Percentiles rank a stretch among this genome's conserved stretches.
These are phyloP conservation scores for Gryllus longicercus DNA, from an alignment of 2,888 invertebrate genomes.

Conservation along the genomic window DNA sequence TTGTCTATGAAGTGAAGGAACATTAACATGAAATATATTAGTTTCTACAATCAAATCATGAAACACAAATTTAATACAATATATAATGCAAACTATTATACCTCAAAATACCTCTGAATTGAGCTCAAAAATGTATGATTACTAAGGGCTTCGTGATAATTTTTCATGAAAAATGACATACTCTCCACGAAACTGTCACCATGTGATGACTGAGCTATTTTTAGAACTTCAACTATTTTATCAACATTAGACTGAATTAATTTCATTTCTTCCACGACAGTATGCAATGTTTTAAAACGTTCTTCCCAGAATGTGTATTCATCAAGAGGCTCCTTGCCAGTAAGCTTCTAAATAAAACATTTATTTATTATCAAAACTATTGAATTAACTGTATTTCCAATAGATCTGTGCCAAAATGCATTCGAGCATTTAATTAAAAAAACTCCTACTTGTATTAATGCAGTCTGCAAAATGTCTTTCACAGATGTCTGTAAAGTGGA, in stretches of 20 bases:
- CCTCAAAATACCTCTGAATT: neutral
- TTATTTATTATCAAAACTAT: too few relatives aligned
- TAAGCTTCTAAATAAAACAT: neutral
- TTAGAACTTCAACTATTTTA: neutral
- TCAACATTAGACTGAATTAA: neutral
- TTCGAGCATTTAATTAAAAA: neutral
- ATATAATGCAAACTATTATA: neutral
- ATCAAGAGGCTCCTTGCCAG: neutral
- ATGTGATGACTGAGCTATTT: neutral
- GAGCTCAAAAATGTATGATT: neutral
- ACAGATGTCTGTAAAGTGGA: neutral
- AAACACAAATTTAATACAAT: neutral
- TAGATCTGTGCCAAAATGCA: neutral
- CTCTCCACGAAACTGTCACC: neutral
- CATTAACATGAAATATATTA: too few relatives aligned
- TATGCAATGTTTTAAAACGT: neutral
- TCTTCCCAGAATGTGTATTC: neutral
- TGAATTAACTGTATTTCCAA: neutral
- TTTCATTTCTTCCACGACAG: neutral
- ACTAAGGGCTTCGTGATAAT: neutral
- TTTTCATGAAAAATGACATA: neutral
- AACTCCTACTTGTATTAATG: neutral
- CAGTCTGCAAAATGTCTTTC: neutral
- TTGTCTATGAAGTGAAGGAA: neutral
- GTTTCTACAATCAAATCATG: too few relatives aligned